These are phyloP conservation scores for Denticeps clupeoides DNA, from an alignment of 2,797 vertebrate species.

Conservation along the genomic window DNA sequence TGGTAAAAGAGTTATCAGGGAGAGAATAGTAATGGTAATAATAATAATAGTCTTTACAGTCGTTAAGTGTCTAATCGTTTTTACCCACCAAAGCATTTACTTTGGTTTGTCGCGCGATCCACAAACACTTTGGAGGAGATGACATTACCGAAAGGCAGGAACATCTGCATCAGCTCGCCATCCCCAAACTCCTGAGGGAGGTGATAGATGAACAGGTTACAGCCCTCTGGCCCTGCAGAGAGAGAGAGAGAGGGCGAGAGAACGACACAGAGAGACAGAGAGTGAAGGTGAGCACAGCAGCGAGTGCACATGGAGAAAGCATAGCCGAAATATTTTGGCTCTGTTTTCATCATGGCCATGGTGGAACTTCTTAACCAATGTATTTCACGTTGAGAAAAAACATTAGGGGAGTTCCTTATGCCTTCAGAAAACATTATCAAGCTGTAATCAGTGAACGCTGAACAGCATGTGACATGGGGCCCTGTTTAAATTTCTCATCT, in stretches of 20 bases:
- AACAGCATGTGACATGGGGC: too few relatives aligned
- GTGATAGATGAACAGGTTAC: constrained; percentile 99
- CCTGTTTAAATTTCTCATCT: too few relatives aligned
- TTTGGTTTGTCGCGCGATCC: constrained; percentile 99
- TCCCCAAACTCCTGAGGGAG: constrained; percentile 99
- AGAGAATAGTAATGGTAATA: constrained; percentile 49
- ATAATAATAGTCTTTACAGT: constrained; percentile 60
- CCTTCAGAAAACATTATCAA: too few relatives aligned
- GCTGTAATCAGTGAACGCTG: too few relatives aligned
- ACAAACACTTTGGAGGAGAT: constrained; percentile 99
- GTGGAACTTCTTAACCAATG: too few relatives aligned
- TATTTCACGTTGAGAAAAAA: too few relatives aligned
- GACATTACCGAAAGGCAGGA: constrained; percentile 99
- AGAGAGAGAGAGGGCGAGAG: constrained; percentile 33
- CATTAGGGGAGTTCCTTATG: too few relatives aligned
- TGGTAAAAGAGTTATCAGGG: constrained; percentile 53
- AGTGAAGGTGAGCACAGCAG: constrained; percentile 32
- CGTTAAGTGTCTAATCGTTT: constrained; percentile 56
- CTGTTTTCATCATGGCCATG: too few relatives aligned
- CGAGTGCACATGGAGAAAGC: constrained; percentile 8
- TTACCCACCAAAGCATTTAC: constrained; percentile 99
- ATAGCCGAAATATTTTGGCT: too few relatives aligned
- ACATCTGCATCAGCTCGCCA: constrained; percentile 99
- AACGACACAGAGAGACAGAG: constrained; percentile 34
- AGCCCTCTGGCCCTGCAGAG: constrained; percentile 87